phyloP scores from a whole-genome alignment of 2,888 invertebrate genomes.

The Brachyopa scutellaris region DNA sequence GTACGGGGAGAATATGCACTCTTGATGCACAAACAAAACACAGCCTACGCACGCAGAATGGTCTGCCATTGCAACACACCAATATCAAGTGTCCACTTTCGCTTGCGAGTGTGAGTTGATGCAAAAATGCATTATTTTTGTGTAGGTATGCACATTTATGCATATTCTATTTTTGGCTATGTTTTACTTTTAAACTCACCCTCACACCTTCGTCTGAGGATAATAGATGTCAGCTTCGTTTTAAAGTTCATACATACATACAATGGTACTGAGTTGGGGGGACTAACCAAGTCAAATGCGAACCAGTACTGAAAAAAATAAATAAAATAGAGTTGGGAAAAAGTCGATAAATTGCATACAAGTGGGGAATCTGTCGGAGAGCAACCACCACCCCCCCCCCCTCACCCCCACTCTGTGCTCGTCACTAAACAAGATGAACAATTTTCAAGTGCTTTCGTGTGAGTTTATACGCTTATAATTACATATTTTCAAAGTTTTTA shows the following conservation, averaged over 20 bases:
- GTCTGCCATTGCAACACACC: neutral
- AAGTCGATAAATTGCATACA: conserved; percentile 34
- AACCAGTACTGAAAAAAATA: conserved; percentile 1
- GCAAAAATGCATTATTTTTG: neutral
- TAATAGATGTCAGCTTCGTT: conserved; percentile 25
- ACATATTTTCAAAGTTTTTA: conserved; percentile 26
- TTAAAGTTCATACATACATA: neutral
- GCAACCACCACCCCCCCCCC: no score
- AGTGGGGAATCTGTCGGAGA: conserved; percentile 16
- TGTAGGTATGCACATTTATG: no score
- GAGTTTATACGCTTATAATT: conserved; percentile 27
- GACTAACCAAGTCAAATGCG: neutral
- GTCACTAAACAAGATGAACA: conserved; percentile 21
- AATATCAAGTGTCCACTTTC: neutral
- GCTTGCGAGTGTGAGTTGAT: neutral
- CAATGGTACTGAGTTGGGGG: neutral
- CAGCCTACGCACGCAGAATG: neutral
- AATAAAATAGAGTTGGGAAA: conserved; percentile 16
- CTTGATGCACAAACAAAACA: no score
- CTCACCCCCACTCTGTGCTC: conserved; percentile 8
- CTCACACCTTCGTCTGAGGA: conserved; percentile 3
- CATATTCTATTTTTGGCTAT: conserved; percentile 6
- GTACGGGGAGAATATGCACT: no score
- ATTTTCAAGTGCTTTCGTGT: conserved; percentile 19
- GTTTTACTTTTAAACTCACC: conserved; percentile 20